Conservation (phyloP, 2,797 vertebrate species). For the Linurgus olivaceus region DNA sequence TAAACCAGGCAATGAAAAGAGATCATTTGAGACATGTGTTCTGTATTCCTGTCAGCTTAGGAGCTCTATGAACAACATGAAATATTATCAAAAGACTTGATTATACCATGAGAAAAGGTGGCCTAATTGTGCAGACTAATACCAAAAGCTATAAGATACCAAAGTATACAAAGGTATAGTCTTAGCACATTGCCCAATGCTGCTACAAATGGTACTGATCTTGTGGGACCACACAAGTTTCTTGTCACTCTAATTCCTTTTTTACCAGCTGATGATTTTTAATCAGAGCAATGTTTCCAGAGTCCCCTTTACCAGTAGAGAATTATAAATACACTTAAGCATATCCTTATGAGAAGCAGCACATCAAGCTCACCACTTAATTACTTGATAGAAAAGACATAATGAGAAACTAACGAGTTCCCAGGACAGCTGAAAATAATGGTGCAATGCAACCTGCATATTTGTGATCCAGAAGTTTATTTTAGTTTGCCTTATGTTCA, state of each 20-base stretch:
- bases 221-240: neutral
- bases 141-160: neutral
- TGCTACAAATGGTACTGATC: neutral
- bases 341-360: neutral
- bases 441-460: neutral
- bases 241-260: neutral
- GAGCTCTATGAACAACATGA: neutral
- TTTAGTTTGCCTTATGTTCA: neutral
- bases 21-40: neutral
- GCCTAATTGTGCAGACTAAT: neutral
- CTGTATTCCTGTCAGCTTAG: neutral
- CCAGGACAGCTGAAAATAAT: slow-evolving; percentile 3
- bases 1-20: neutral
- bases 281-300: slow-evolving; percentile 15
- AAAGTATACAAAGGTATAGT: neutral
- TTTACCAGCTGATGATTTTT: neutral
- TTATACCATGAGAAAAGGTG: neutral
- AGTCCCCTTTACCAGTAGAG: neutral
- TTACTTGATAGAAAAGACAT: slow-evolving; percentile 11
- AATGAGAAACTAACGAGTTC: slow-evolving; percentile 39
- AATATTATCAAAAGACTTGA: neutral
- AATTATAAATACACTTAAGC: neutral
- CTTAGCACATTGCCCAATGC: neutral
- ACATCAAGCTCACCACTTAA: neutral
- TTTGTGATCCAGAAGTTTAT: neutral